These are phyloP conservation scores for Rhea pennata DNA, from an alignment of 2,113 vertebrate genomes.

Conservation along the genomic window DNA sequence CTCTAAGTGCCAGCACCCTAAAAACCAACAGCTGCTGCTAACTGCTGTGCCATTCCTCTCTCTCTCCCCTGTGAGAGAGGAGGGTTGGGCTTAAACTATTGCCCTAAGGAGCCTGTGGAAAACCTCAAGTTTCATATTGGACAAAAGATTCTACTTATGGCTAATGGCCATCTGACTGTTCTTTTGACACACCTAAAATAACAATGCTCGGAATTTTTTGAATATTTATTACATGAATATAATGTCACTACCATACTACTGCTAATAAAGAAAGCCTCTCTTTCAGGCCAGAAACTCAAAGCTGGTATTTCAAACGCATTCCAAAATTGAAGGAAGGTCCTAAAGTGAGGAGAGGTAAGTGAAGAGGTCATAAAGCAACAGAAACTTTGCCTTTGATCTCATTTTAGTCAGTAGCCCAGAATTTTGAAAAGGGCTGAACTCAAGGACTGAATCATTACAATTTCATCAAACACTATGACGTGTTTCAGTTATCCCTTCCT, in stretches of 20 bases:
- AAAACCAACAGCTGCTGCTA: fast-evolving
- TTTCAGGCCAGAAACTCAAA: neutral
- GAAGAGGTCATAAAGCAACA: neutral
- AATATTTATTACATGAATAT: neutral
- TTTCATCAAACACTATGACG: neutral
- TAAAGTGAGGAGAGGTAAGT: neutral
- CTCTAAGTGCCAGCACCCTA: neutral
- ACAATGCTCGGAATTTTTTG: neutral
- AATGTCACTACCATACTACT: neutral
- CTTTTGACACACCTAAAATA: neutral
- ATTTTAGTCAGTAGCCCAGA: neutral
- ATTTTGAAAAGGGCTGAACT: neutral
- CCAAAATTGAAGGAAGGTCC: neutral
- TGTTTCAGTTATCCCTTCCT: neutral
- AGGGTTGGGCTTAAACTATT: neutral
- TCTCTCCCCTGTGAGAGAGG: neutral
- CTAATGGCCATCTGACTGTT: neutral
- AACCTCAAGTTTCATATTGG: neutral
- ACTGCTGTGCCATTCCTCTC: neutral
- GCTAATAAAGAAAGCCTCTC: neutral
- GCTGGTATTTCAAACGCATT: neutral
- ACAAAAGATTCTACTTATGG: neutral
- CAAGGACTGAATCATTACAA: neutral
- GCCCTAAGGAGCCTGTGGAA: neutral
- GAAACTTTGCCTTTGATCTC: neutral